These are phyloP conservation scores for Oryzias melastigma DNA, from an alignment of 2,113 vertebrate genomes.

Conservation along the genomic window DNA sequence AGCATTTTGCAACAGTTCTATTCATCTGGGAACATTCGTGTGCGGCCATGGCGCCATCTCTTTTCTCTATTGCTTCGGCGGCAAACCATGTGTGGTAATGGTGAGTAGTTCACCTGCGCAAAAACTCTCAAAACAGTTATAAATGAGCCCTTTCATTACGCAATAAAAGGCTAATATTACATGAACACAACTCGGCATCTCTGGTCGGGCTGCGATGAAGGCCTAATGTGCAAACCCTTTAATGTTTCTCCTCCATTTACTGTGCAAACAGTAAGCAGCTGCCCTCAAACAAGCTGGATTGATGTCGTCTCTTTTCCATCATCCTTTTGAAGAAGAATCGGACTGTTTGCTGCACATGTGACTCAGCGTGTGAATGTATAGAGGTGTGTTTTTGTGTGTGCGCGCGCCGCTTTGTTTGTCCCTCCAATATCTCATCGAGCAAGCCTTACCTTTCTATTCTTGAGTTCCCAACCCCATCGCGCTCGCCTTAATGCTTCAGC, in stretches of 20 bases:
- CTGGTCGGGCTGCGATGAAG: conserved; percentile 12
- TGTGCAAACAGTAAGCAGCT: conserved; percentile 27
- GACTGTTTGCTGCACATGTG: background rate
- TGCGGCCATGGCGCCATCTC: conserved; percentile 9
- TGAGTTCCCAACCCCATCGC: background rate
- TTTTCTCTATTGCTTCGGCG: conserved; percentile 22
- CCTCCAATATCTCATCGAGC: conserved; percentile 1
- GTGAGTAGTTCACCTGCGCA: conserved; percentile 7
- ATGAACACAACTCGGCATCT: conserved; percentile 12
- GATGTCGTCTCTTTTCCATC: conserved; percentile 1
- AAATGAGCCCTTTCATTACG: conserved; percentile 28
- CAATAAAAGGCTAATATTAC: conserved; percentile 45
- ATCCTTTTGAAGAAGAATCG: conserved; percentile 20
- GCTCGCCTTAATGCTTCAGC: conserved; percentile 15
- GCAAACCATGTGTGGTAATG: conserved; percentile 18
- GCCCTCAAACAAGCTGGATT: conserved; percentile 24
- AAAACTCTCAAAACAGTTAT: conserved; percentile 13
- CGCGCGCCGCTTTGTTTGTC: background rate
- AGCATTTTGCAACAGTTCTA: conserved; percentile 4
- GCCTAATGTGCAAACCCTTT: conserved; percentile 26
- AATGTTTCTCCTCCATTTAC: conserved; percentile 42
- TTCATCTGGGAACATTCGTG: conserved; percentile 23
- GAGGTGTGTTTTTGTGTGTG: background rate
- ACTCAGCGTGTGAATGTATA: too few species aligned
- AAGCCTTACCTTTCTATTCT: conserved; percentile 16